Base-by-base conservation (phyloP, 2,888 invertebrate genomes). In the Nymphalis polychloros region DNA sequence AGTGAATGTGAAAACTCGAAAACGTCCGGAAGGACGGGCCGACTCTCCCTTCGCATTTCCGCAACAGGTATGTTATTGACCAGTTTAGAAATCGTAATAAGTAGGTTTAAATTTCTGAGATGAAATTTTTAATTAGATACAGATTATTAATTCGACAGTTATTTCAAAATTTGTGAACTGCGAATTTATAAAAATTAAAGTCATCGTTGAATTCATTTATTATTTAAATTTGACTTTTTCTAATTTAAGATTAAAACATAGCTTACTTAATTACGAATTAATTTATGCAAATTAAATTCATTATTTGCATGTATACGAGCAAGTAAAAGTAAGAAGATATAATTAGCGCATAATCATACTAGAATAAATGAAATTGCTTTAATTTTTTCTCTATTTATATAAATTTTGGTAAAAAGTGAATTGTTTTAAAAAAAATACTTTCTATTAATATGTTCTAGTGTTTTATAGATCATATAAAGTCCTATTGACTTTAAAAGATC, bases 1-100 rank as follows among this genome's bases (percentile, higher is more conserved):
- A 81, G 84, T 84, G 84, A 78, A 81, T 85, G 89, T 87, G 87
- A 87, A 84, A 84, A 83, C 81, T 84, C 82, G 82, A 83, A 82
- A 81, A 78, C 73, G 77, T 79, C 84, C 84, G 84, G 82, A 84
- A 84, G 82, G 83, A 83, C 86, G 84, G 86, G 84, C 84, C 80
- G 72, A 74, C 81, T 81, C 83, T 84, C 81, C 84, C 80, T 84
- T 79, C 78, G 80, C 73, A 76, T 78, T 85, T 84, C 82, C 78
- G 81, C 76, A 81, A 87, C 83, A 89, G 90, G 90, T 90, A 86
- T 75, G 71, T 71, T 66, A 50, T 41, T 69, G 66, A 59, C 65
- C 50, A 66, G 64, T 68, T 69, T 71, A 65, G 65, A 69, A 71
- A 68, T 65, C 55, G 47, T 52, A 31, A 68, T 61, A 66, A 49